Conservation (phyloP, 2,113 vertebrate species). For the Eulemur macaco region DNA sequence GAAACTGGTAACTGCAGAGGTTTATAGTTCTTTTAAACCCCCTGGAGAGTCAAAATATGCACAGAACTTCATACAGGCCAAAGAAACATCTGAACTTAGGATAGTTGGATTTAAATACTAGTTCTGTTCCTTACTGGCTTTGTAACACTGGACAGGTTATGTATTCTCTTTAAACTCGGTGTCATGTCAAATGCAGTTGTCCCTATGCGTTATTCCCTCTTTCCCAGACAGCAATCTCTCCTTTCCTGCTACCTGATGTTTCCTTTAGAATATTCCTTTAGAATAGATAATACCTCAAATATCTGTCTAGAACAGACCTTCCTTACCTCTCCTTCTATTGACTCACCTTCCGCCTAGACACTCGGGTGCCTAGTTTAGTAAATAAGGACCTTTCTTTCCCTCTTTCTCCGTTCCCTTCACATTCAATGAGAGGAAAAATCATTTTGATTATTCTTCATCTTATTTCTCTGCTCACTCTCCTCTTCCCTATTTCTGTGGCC, state of each 20-base stretch:
- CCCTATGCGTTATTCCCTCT: not conserved
- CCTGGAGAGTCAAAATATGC: not conserved
- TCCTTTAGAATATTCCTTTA: not conserved
- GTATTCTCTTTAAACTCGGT: not conserved
- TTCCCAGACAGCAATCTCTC: not conserved
- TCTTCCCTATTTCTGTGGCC: not conserved
- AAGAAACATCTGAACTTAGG: not conserved
- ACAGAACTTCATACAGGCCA: not conserved
- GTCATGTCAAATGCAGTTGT: not conserved
- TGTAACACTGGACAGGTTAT: not conserved
- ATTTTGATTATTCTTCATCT: not conserved
- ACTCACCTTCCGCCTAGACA: not conserved
- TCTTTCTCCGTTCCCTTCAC: not conserved
- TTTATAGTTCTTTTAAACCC: not conserved
- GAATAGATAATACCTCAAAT: not conserved
- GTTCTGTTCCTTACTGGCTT: not conserved
- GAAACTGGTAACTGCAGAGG: not conserved
- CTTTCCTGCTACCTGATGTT: not conserved
- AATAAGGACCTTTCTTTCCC: not conserved
- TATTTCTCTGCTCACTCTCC: not conserved
- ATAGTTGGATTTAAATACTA: not conserved
- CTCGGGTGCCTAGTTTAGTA: accelerated
- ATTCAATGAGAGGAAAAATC: not conserved
- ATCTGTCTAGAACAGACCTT: not conserved
- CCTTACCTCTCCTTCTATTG: not conserved